Evolutionary conservation across 2,113 vertebrate species (phyloP), one percentile per base, ranked within the genome.

Genomic region (Lutjanus erythropterus): DNA sequence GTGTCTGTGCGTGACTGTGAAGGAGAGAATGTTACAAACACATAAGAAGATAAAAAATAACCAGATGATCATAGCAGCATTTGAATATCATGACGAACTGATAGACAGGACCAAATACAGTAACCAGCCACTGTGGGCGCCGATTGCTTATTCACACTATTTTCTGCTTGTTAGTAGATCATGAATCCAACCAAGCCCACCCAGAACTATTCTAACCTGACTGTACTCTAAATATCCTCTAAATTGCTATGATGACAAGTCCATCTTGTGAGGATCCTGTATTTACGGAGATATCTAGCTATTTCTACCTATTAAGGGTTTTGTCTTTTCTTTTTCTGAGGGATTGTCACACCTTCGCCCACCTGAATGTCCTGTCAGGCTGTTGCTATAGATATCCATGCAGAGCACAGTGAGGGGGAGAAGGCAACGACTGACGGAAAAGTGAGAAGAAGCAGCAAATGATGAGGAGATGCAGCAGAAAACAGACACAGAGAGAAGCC

Each of bases 361-460:
- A 93, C 88, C 92, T 91, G 85, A 89, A 75, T 83, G 89, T 93
- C 88, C 88, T 94, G 92, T 91, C 90, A 90, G 86, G 85, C 85
- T 88, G 91, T 92, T 93, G 92, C 94, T 94, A 95, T 95, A 95
- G 92, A 94, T 94, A 95, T 90, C 90, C 80, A 75, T 67, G 35
- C 60, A 55, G 42, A 80, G 78, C 69, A 44, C 78, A 70, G 86
- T 39, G 44, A 89, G 81, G 65, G 81, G 76, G 80, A 90, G 83
- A 81, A 85, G 81, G 76, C 75, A 85, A 64, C 41, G 27, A 68
- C 73, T 65, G 75, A 79, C n/a, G 59, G 73, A 59, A 72, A 59
- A 87, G 85, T 68, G 72, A 91, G 78, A 72, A 64, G 86, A 79
- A 70, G 79, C 73, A 85, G 75, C 77, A 86, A 88, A 89, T 69